Conservation (phyloP, 2,113 vertebrate genomes). For the Cairina moschata region DNA sequence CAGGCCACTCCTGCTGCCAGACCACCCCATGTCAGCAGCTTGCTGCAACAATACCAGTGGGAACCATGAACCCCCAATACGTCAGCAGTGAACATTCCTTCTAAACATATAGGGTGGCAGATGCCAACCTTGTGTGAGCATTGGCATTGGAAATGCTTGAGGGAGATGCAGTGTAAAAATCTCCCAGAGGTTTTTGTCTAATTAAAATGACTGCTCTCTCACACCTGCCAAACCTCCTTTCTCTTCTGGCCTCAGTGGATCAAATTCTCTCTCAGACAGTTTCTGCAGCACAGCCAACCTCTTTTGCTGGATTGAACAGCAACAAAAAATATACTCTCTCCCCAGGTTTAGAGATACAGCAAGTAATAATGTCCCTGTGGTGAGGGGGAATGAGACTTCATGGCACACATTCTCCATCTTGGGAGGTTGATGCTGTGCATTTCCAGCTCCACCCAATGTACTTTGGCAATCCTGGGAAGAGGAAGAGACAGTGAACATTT, state of each 20-base stretch:
- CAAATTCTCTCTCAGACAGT: neutral
- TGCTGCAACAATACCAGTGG: neutral
- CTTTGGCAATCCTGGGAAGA: neutral
- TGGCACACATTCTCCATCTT: neutral
- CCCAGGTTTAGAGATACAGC: neutral
- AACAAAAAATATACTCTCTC: neutral
- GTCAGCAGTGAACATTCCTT: neutral
- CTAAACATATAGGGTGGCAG: neutral
- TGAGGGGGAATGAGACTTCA: neutral
- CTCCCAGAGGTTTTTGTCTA: conserved; percentile 4
- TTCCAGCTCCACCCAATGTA: neutral
- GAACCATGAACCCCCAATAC: neutral
- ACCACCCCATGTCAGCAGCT: neutral
- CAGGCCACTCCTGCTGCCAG: neutral
- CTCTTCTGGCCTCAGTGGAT: neutral
- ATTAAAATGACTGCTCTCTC: conserved; percentile 23
- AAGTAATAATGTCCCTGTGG: neutral
- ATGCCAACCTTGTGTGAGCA: neutral
- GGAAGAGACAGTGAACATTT: neutral
- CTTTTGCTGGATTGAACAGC: neutral
- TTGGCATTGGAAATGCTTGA: neutral
- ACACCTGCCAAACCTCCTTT: neutral
- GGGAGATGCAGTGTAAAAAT: neutral
- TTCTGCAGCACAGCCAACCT: neutral
- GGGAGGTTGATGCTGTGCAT: neutral